Conservation (phyloP, 1,140 invertebrate genomes). For the Eupristina koningsbergeri region DNA sequence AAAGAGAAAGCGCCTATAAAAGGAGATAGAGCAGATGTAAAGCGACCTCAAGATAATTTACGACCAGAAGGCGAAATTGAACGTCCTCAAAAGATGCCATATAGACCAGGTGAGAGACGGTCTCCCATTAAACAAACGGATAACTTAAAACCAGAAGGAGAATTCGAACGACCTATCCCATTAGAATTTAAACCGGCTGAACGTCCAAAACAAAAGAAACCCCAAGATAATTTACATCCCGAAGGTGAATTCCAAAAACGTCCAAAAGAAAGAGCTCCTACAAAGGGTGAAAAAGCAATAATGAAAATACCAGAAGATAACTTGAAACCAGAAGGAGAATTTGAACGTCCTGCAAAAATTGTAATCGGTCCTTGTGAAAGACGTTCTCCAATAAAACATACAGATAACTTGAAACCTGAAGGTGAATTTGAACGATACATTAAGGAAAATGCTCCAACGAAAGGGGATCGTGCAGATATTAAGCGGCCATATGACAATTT, state of each 20-base stretch:
- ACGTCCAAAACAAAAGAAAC: constrained; percentile 61
- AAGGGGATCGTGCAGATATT: constrained; percentile 68
- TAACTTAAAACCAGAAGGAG: constrained; percentile 73
- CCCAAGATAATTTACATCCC: constrained; percentile 71
- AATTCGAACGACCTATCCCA: constrained; percentile 67
- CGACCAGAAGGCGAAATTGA: constrained; percentile 75
- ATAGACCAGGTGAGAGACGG: constrained; percentile 72
- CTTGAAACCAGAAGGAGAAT: constrained; percentile 75
- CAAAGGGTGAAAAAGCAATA: constrained; percentile 69
- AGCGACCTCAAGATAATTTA: constrained; percentile 72
- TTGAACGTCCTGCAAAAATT: constrained; percentile 75
- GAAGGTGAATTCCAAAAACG: constrained; percentile 73
- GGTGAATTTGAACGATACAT: constrained; percentile 57
- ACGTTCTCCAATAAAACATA: constrained; percentile 70
- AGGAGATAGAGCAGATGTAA: constrained; percentile 69
- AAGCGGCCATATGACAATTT: constrained; percentile 74
- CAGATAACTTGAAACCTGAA: constrained; percentile 77
- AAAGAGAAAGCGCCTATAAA: constrained; percentile 72
- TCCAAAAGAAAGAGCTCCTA: constrained; percentile 63
- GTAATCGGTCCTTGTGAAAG: constrained; percentile 75
- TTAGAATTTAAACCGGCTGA: constrained; percentile 71
- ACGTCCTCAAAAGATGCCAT: constrained; percentile 65
- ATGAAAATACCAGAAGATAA: constrained; percentile 73
- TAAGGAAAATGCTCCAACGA: constrained; percentile 63
- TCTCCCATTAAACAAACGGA: constrained; percentile 75